Evolutionary conservation across 2,888 invertebrate species (phyloP), one percentile per base, ranked within the genome.

Genomic region (Epiperipatus broadwayi): DNA sequence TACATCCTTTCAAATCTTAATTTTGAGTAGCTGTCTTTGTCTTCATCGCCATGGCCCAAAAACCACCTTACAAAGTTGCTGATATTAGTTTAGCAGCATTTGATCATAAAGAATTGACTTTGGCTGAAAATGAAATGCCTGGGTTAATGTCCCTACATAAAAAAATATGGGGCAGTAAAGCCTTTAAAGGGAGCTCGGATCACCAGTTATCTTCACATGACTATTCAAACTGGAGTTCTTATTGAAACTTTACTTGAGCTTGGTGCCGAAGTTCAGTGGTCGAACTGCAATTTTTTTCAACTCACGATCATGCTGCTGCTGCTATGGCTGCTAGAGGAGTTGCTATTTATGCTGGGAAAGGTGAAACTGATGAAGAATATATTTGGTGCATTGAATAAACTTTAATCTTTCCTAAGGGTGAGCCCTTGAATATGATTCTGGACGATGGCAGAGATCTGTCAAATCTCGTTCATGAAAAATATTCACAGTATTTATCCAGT

Each of bases 81-180:
- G 81, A 97, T 64, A 75, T 93, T 52, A 72, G 69, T 44, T 68
- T 91, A 53, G 87, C 91, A 31, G 87, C 85, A 56, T 83, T 80
- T 72, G 97, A 97, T 39, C 78, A 95, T 48, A 93, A 91, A 61
- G 89, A 87, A 60, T 87, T 97, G 48, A 78, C 77, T 54, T 64
- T 97, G 55, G 93, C 95, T 1, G 95, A 97, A 64, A 91, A 95
- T 63, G 97, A 99, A 66, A 99, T 99, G 97, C 97, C 97, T 1
- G 97, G 97, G 15, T 43, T n/a, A 60, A 40, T 59, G 60, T 58
- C 48, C 48, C 46, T 53, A 60, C 55, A 45, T 59, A 18, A 49
- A 71, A 55, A 83, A 84, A 57, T 93, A 89, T 60, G 89, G 87
- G 0, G 68, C 75, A 2, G 53, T 60, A 7, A 81, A 97, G 60